Evolutionary conservation across 35 echinoderm and acorn worm species (phyloP).

Genomic region (Diadema setosum): DNA sequence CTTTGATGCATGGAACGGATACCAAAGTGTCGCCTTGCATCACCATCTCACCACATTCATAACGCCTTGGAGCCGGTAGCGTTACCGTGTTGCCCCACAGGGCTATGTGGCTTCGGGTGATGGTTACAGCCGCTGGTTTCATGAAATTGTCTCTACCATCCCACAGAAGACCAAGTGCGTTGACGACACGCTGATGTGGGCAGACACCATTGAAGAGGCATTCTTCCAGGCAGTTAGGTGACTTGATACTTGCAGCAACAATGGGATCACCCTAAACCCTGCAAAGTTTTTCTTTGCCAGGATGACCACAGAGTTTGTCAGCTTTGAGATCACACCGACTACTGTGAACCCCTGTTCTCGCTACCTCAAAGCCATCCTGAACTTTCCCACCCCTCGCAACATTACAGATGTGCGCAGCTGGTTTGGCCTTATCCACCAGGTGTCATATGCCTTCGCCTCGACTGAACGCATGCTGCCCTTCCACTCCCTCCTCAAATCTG

Average conservation of each 20-base stretch:
- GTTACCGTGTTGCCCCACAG: conserved; percentile 29
- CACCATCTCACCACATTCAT: conserved; percentile 31
- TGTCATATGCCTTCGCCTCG: neutral
- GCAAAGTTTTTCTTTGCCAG: neutral
- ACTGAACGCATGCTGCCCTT: conserved; percentile 7
- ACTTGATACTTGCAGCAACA: conserved; percentile 26
- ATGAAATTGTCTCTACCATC: conserved; percentile 18
- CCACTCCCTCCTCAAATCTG: neutral
- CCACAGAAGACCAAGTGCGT: conserved; percentile 44
- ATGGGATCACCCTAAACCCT: conserved; percentile 6
- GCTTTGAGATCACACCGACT: neutral
- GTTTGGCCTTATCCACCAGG: neutral
- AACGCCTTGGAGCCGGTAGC: conserved; percentile 34
- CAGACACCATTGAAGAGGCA: conserved; percentile 18
- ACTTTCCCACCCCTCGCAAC: neutral
- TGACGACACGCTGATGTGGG: conserved; percentile 31
- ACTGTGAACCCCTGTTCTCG: neutral
- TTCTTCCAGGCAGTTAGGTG: conserved; percentile 49
- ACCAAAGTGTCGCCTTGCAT: conserved; percentile 31
- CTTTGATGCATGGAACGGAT: too few species aligned
- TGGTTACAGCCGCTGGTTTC: conserved; percentile 5
- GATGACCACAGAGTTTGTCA: neutral
- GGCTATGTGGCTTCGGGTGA: conserved; percentile 40
- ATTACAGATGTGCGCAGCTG: neutral
- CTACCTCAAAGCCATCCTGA: neutral